Conservation (phyloP, 1,140 invertebrate genomes). For the Thalassaphorura encarpata region DNA sequence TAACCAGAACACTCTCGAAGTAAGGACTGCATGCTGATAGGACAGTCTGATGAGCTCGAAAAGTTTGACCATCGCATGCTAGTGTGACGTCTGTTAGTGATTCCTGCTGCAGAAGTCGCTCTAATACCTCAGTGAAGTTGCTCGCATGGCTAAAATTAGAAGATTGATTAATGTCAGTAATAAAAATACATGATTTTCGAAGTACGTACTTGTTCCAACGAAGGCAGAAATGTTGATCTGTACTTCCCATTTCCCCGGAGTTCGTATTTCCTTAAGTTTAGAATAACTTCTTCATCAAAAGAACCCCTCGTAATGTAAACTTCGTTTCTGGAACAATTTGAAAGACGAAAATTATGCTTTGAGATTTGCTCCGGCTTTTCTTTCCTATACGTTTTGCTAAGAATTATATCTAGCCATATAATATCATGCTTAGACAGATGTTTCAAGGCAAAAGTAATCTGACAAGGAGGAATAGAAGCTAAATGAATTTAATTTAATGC, state of each 20-base stretch:
- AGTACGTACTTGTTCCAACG: slow-evolving; percentile 92
- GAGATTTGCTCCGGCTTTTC: too few relatives aligned
- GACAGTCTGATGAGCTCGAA: slow-evolving; percentile 70
- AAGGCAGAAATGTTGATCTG: slow-evolving; percentile 89
- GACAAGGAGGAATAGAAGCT: too few relatives aligned
- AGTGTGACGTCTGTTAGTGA: slow-evolving; percentile 84
- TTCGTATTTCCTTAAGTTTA: too few relatives aligned
- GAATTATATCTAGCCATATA: too few relatives aligned
- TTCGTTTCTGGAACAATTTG: too few relatives aligned
- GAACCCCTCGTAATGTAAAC: too few relatives aligned
- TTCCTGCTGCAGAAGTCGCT: slow-evolving; percentile 71
- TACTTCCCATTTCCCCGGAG: slow-evolving; percentile 23
- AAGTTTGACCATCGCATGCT: slow-evolving; percentile 79
- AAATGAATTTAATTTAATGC: too few relatives aligned
- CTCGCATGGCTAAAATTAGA: slow-evolving; percentile 27
- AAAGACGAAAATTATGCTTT: too few relatives aligned
- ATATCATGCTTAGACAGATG: too few relatives aligned
- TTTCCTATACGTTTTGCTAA: too few relatives aligned
- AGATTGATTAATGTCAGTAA: not conserved
- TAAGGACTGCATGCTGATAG: slow-evolving; percentile 88
- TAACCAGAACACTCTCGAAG: slow-evolving; percentile 85
- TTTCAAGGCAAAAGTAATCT: too few relatives aligned
- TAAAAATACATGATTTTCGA: slow-evolving; percentile 39
- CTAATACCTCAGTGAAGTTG: slow-evolving; percentile 78
- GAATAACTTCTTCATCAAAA: too few relatives aligned